phyloP scores from a whole-genome alignment of 1,140 invertebrate species.

The Protaetia brevitarsis region DNA sequence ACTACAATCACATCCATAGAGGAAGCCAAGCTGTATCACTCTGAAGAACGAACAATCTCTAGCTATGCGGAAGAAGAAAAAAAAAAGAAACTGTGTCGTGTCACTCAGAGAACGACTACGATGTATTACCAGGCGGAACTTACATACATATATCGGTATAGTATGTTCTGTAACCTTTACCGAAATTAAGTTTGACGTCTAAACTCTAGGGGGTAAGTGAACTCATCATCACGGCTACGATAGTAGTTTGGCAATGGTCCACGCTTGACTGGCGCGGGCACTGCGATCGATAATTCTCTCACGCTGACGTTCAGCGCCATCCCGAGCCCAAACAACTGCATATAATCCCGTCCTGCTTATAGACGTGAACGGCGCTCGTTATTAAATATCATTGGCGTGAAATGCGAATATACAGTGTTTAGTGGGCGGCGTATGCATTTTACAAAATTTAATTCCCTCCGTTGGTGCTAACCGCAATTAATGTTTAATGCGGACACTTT shows the following conservation, averaged over 20 bases:
- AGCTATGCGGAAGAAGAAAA: too few relatives aligned
- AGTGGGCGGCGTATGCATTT: background rate
- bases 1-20: too few relatives aligned
- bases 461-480: conserved; percentile 2
- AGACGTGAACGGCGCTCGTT: background rate
- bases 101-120: too few relatives aligned
- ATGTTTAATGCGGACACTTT: conserved; percentile 6
- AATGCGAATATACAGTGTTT: background rate
- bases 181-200: conserved; percentile 15
- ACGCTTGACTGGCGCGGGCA: background rate
- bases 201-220: conserved; percentile 15
- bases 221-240: conserved; percentile 8
- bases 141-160: too few relatives aligned
- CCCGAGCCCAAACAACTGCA: background rate
- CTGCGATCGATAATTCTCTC: conserved; percentile 5
- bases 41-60: too few relatives aligned
- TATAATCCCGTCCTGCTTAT: background rate
- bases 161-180: conserved; percentile 10
- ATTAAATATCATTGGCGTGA: background rate
- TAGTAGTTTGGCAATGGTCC: conserved; percentile 17
- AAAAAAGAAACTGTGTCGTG: too few relatives aligned
- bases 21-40: too few relatives aligned
- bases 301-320: background rate
- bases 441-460: conserved; percentile 5
- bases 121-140: too few relatives aligned